Conservation (phyloP, 1,140 invertebrate species). For the Polypedilum vanderplanki region DNA sequence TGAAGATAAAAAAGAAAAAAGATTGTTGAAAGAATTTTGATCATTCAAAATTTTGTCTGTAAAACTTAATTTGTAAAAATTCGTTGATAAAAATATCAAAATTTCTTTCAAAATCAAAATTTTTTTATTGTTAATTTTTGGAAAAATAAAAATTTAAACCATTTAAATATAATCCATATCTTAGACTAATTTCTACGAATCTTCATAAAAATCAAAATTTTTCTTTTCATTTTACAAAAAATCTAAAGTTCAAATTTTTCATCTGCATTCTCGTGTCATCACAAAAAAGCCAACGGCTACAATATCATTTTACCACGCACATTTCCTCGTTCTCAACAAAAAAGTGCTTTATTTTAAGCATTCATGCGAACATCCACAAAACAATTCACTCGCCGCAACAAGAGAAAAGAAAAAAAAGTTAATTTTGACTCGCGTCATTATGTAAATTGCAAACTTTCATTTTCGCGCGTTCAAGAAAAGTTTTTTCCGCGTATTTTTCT, state of each 20-base stretch:
- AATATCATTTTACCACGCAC: not conserved
- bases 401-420: not conserved
- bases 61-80: too few species aligned
- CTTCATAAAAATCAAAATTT: too few species aligned
- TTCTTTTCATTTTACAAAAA: not conserved
- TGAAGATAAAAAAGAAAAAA: too few species aligned
- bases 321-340: not conserved
- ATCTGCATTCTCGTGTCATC: not conserved
- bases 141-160: too few species aligned
- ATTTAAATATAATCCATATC: too few species aligned
- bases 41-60: too few species aligned
- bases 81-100: too few species aligned
- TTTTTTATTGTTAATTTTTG: too few species aligned
- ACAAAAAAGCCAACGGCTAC: not conserved
- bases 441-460: conserved; percentile 13
- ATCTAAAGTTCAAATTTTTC: not conserved
- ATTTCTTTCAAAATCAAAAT: too few species aligned
- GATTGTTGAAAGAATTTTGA: too few species aligned
- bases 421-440: conserved; percentile 8
- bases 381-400: not conserved
- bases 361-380: not conserved
- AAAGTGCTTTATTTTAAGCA: not conserved
- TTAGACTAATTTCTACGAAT: too few species aligned
- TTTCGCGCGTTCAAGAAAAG: conserved; percentile 30
- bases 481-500: not conserved